Percentiles rank a stretch among this genome's conserved stretches.
phyloP scores from a whole-genome alignment of 2,888 invertebrate species.

The Hymenopus coronatus region DNA sequence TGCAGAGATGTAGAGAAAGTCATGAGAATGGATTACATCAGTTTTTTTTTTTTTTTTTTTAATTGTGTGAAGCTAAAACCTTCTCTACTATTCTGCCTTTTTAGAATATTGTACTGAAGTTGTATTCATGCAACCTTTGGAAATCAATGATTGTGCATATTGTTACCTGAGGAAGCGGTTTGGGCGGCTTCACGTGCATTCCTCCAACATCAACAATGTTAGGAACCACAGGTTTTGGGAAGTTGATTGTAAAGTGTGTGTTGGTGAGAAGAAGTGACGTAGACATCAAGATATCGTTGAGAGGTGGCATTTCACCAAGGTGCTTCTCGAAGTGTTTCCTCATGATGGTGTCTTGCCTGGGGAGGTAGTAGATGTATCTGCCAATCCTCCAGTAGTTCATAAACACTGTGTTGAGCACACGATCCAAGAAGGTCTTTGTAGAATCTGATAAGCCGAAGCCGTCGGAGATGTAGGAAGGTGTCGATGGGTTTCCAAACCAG shows the following conservation, averaged over 20 bases:
- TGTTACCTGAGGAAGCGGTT: slow-evolving; percentile 37
- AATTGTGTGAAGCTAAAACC: too few species aligned
- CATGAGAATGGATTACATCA: too few species aligned
- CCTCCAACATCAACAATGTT: slow-evolving; percentile 41
- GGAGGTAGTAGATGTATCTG: neutral
- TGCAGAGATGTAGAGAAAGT: too few species aligned
- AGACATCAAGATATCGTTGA: slow-evolving; percentile 33
- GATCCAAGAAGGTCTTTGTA: slow-evolving; percentile 52
- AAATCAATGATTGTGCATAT: too few species aligned
- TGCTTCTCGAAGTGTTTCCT: slow-evolving; percentile 26
- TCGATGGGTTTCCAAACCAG: slow-evolving; percentile 50
- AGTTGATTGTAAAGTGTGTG: slow-evolving; percentile 37
- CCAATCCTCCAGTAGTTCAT: neutral
- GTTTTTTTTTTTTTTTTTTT: too few species aligned
- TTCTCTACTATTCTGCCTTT: too few species aligned
- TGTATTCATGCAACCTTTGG: too few species aligned
- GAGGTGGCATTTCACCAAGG: slow-evolving; percentile 22
- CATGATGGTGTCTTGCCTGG: slow-evolving; percentile 5
- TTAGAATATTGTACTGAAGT: too few species aligned
- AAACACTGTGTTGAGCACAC: slow-evolving; percentile 51
- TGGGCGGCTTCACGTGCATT: slow-evolving; percentile 39
- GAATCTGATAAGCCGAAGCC: slow-evolving; percentile 47
- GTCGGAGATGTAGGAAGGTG: slow-evolving; percentile 52
- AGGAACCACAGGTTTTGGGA: slow-evolving; percentile 37
- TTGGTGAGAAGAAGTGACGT: slow-evolving; percentile 38